phyloP scores from a whole-genome alignment of 2,888 invertebrate species.

The Andrena praecox region DNA sequence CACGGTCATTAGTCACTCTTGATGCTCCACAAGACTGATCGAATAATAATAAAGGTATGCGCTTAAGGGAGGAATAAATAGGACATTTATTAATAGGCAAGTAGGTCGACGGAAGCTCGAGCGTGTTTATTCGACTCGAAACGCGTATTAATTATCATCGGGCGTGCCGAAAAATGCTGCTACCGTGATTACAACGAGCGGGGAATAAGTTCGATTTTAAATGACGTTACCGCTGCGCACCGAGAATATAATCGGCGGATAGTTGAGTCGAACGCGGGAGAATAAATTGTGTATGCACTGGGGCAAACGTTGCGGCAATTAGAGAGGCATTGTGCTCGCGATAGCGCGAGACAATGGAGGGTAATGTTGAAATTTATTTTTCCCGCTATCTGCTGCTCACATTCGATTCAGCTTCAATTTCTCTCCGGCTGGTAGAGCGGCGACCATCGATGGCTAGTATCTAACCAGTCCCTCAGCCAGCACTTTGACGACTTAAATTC shows the following conservation, averaged over 20 bases:
- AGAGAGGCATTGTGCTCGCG: slow-evolving; percentile 24
- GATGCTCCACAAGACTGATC: not conserved
- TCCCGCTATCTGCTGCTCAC: not conserved
- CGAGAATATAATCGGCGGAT: slow-evolving; percentile 23
- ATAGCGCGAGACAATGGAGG: slow-evolving; percentile 40
- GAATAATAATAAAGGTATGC: not conserved
- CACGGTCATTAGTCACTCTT: not conserved
- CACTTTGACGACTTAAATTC: slow-evolving; percentile 53
- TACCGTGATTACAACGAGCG: not conserved
- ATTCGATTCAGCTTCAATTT: slow-evolving; percentile 57
- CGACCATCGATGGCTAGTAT: slow-evolving; percentile 41
- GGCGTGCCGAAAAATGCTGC: not conserved
- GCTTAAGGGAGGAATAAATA: not conserved
- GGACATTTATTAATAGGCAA: not conserved
- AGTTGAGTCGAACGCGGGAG: not conserved
- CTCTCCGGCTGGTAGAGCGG: slow-evolving; percentile 6
- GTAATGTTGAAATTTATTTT: slow-evolving; percentile 28
- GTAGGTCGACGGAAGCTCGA: not conserved
- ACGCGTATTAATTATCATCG: not conserved
- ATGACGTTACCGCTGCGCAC: slow-evolving; percentile 7
- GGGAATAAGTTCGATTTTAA: not conserved
- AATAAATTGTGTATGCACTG: slow-evolving; percentile 40
- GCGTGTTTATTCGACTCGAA: not conserved
- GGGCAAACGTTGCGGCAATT: slow-evolving; percentile 36
- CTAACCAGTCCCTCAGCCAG: slow-evolving; percentile 16